A percentile compares a stretch with the other conserved stretches of the same genome.
phyloP scores from a whole-genome alignment of 2,888 invertebrate genomes.

The Pogonocherus hispidulus region DNA sequence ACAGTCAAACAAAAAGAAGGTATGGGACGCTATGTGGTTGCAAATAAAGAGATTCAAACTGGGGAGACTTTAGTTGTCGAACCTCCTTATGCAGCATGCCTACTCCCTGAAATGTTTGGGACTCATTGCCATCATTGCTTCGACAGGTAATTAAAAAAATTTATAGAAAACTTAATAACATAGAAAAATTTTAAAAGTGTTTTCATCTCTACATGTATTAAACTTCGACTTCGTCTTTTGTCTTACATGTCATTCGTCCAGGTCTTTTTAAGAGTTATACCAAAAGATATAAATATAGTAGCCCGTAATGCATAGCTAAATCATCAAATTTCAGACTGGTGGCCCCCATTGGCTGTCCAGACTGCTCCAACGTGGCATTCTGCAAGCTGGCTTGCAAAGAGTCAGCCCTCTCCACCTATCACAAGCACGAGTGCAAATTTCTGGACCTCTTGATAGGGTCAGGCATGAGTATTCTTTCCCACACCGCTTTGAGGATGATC shows the following conservation, averaged over 20 bases:
- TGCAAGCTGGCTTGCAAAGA: slow-evolving; percentile 79
- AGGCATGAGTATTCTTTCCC: slow-evolving; percentile 84
- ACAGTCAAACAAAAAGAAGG: slow-evolving; percentile 73
- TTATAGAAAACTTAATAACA: too few relatives aligned
- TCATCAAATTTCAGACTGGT: slow-evolving; percentile 68
- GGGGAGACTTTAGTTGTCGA: slow-evolving; percentile 83
- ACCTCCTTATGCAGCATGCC: slow-evolving; percentile 80
- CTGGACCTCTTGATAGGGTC: slow-evolving; percentile 81
- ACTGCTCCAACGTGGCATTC: slow-evolving; percentile 84
- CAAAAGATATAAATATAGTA: too few relatives aligned
- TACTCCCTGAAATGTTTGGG: slow-evolving; percentile 81
- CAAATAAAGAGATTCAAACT: slow-evolving; percentile 74
- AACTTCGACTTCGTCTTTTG: too few relatives aligned
- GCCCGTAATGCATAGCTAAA: too few relatives aligned
- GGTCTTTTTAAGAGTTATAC: too few relatives aligned
- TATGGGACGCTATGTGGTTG: slow-evolving; percentile 80
- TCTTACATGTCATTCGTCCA: too few relatives aligned
- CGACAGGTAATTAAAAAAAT: slow-evolving; percentile 72
- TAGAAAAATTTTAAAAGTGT: too few relatives aligned
- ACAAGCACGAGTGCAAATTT: slow-evolving; percentile 82
- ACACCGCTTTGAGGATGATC: slow-evolving; percentile 82
- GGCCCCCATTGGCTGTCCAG: slow-evolving; percentile 79
- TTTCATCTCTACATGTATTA: too few relatives aligned
- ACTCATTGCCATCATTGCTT: slow-evolving; percentile 88
- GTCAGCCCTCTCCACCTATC: slow-evolving; percentile 76